A percentile compares a stretch with the other conserved stretches of the same genome.
Evolutionary conservation across 2,888 invertebrate genomes (phyloP).

Genomic region (Amphipoea oculea): DNA sequence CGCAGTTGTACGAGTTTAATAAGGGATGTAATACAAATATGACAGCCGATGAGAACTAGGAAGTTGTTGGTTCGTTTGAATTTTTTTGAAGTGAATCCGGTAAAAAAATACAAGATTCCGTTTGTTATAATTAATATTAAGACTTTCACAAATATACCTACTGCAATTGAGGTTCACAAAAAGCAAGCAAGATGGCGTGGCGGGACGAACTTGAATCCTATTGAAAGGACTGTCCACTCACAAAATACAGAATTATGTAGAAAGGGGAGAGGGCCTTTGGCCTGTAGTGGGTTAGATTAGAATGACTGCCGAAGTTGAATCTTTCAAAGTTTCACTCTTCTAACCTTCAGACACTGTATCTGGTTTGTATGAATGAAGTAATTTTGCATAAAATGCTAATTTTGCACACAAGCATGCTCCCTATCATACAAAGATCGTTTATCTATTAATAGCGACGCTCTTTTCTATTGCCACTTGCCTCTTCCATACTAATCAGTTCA

Average conservation of each 20-base stretch:
- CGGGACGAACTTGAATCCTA: no score
- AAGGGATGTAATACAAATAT: slow-evolving; percentile 35
- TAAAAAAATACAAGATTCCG: no score
- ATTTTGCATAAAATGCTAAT: background rate
- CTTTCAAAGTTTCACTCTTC: background rate
- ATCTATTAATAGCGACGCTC: slow-evolving; percentile 2
- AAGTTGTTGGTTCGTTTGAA: background rate
- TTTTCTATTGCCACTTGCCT: background rate
- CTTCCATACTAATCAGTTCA: slow-evolving; percentile 15
- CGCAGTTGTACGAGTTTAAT: slow-evolving; percentile 45
- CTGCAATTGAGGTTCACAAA: background rate
- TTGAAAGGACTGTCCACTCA: no score
- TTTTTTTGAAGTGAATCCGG: background rate
- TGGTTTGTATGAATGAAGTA: background rate
- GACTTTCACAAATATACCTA: background rate
- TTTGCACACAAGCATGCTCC: background rate
- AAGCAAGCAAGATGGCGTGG: no score
- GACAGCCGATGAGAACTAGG: background rate
- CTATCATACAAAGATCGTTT: background rate
- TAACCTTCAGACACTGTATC: background rate
- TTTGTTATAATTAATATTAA: background rate
- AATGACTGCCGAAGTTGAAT: background rate
- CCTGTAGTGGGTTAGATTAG: no score
- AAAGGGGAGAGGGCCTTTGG: no score
- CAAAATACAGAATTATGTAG: no score